Base-by-base conservation (phyloP, 2,113 vertebrate genomes). In the Python bivittatus region DNA sequence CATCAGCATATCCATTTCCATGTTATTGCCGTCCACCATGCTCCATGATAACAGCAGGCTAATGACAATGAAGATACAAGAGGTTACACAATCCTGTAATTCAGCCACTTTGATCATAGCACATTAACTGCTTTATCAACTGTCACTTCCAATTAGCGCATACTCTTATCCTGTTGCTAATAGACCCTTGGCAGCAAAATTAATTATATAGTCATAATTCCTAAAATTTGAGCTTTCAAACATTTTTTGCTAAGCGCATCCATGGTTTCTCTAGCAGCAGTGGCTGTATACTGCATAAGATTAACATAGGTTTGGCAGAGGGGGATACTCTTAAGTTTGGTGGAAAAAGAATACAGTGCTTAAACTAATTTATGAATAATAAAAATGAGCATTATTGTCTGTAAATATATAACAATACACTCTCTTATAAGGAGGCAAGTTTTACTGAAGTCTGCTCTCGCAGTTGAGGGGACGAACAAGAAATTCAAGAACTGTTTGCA, bases 211-310 rank as follows among this genome's bases (percentile, higher is more conserved):
- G 91, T 95, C 92, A 64, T 88, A 93, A 92, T 94, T 96, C 92
- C 95, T 96, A 93, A 93, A 92, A 90, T 56, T 93, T 57, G 61
- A 89, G 54, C 2, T 94, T 93, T 95, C 95, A 95, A 93, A 93
- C 93, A 96, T 90, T 96, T 92, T 94, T 94, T 94, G 93, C 93
- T 95, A 94, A 90, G 56, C 91, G 54, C 93, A 90, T 95, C 90
- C 93, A 95, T 93, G 4, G 84, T 97, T 96, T 94, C 96, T 95
- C 94, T 95, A 95, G 95, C 64, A 87, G 92, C 92, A 94, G 48
- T 92, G 92, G 90, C 88, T 94, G 91, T 95, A 53, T 89, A 90
- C 88, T 95, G 83, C 93, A 93, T 95, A 94, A 95, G 95, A 92
- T 94, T 89, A 90, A 12, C 1, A 15, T 90, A 92, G 93, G 93